Conservation (phyloP, 1,140 invertebrate species). For the Diachasma alloeum region DNA sequence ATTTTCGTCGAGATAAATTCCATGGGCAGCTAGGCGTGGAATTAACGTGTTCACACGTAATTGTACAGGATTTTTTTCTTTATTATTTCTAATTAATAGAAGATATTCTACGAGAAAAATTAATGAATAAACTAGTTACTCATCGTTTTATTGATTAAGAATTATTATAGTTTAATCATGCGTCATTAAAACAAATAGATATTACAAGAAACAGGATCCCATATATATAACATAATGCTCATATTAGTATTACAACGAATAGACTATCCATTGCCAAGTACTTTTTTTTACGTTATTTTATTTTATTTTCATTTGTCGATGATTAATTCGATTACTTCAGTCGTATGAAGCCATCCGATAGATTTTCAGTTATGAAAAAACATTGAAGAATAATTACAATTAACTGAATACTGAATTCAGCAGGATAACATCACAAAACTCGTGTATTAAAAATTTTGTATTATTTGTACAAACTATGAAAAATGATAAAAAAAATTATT, state of each 20-base stretch:
- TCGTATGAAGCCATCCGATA: not conserved
- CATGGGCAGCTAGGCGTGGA: conserved; percentile 46
- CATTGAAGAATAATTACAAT: not conserved
- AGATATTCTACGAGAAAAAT: conserved; percentile 4
- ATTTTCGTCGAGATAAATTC: conserved; percentile 30
- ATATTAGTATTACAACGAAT: conserved; percentile 64
- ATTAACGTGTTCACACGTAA: conserved; percentile 43
- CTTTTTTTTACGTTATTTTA: conserved; percentile 30
- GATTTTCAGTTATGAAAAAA: conserved; percentile 1
- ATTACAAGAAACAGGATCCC: conserved; percentile 53
- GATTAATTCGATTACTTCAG: not conserved
- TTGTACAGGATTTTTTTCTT: conserved; percentile 56
- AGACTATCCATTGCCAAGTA: conserved; percentile 52
- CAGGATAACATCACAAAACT: conserved; percentile 9
- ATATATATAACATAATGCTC: conserved; percentile 61
- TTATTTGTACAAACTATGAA: conserved; percentile 16
- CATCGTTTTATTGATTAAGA: conserved; percentile 49
- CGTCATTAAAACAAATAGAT: conserved; percentile 48
- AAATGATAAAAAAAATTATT: not conserved
- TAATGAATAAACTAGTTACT: conserved; percentile 46
- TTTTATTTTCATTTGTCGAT: not conserved
- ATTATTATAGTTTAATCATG: conserved; percentile 53
- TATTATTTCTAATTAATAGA: conserved; percentile 21
- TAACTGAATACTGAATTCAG: not conserved
- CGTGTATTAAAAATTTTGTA: conserved; percentile 22